Base-by-base conservation (phyloP, 2,113 vertebrate genomes). In the Ursus arctos region DNA sequence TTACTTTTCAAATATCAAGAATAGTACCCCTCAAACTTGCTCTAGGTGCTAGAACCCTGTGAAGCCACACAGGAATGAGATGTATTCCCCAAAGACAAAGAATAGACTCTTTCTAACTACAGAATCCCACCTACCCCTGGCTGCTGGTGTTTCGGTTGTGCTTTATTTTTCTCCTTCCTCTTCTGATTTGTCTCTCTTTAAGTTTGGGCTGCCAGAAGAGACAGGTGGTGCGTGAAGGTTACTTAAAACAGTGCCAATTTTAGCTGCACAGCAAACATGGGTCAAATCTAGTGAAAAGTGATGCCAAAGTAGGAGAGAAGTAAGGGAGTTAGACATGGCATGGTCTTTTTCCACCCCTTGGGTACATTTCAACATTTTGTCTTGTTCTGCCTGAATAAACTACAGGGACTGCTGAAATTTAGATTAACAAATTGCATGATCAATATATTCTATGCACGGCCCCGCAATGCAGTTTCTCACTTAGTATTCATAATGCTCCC, bases 201-300 rank as follows among this genome's bases (percentile, higher is more conserved):
- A 40, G 59, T 85, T 43, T 88, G 55, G 21, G 15, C 55, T 97
- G 93, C 91, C 85, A 96, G 82, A 82, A 97, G 65, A 92, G 55
- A 97, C 89, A 97, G 93, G 83, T 91, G 92, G 89, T 96, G 12
- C 71, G 61, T 92, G 92, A 96, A 97, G 53, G 8, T 95, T 92
- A 95, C 95, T 98, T 97, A 95, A 94, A 96, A 94, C n/a, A n/a
- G 7, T 87, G 89, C 82, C 91, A 95, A 21, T 84, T 97, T 97
- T 94, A 96, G 85, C 49, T 96, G 22, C 15, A 2, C 18, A 92
- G 67, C 43, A 96, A 91, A 90, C 51, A 59, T 7, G 4, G 80
- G 61, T 92, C 80, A 96, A 96, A 95, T 89, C 22, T 7, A 90
- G 89, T 94, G 83, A 79, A 95, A 96, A 97, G 31, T 74, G 14